Percentiles rank a stretch among this genome's conserved stretches.
phyloP scores from a whole-genome alignment of 2,888 invertebrate species.

The Carabus problematicus region DNA sequence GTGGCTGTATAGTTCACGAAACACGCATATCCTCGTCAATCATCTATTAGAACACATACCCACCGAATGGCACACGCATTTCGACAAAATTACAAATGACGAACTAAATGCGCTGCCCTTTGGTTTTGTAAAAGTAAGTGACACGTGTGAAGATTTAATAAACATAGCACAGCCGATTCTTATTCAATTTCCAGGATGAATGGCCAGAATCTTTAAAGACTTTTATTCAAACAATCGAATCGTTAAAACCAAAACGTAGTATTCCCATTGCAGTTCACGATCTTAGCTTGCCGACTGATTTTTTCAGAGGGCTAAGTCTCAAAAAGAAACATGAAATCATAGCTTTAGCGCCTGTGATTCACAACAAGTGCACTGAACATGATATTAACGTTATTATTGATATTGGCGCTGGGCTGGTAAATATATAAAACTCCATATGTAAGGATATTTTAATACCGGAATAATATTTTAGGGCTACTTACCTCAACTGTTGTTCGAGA shows the following conservation, averaged over 20 bases:
- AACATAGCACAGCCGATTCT: too few relatives aligned
- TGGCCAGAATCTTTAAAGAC: conserved; percentile 58
- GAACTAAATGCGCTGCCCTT: conserved; percentile 62
- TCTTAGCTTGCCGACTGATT: conserved; percentile 50
- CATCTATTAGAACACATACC: conserved; percentile 65
- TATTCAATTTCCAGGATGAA: conserved; percentile 51
- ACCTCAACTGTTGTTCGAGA: conserved; percentile 69
- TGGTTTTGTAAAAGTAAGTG: conserved; percentile 50
- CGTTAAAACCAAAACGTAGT: conserved; percentile 50
- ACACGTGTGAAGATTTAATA: background rate
- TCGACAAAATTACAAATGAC: conserved; percentile 56
- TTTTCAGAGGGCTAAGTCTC: conserved; percentile 58
- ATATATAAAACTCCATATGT: conserved; percentile 48
- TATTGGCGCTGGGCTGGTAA: conserved; percentile 78
- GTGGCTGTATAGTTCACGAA: conserved; percentile 70
- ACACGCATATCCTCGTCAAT: conserved; percentile 69
- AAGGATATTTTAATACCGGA: conserved; percentile 6
- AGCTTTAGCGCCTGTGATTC: conserved; percentile 66
- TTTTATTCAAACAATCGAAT: conserved; percentile 56
- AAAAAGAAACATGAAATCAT: conserved; percentile 79
- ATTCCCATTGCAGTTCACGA: background rate
- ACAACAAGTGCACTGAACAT: conserved; percentile 60
- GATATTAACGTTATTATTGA: conserved; percentile 69
- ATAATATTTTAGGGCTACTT: conserved; percentile 71
- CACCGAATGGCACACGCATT: conserved; percentile 61